Evolutionary conservation across 1,140 invertebrate species (phyloP).

Genomic region (Heterodera schachtii): DNA sequence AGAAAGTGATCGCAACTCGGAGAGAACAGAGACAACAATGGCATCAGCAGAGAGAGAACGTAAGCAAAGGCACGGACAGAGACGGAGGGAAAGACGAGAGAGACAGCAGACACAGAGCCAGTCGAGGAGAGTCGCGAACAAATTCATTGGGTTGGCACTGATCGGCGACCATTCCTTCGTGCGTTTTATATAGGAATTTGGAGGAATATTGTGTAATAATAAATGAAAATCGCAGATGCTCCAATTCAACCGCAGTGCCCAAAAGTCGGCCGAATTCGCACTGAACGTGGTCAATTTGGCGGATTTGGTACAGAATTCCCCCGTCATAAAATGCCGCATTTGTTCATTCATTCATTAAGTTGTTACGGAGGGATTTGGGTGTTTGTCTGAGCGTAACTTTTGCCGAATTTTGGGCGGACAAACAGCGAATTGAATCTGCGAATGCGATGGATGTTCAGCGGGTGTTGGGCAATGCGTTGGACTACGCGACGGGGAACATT

Average conservation of each 20-base stretch:
- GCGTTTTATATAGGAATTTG: conserved; percentile 9
- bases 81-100: no score
- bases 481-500: conserved; percentile 61
- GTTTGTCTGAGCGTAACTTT: conserved; percentile 62
- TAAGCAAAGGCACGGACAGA: background rate
- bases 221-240: conserved; percentile 48
- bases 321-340: background rate
- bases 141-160: conserved; percentile 62
- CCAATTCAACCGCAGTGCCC: conserved; percentile 46
- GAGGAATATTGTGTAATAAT: background rate
- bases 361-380: conserved; percentile 59
- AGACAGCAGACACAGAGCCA: conserved; percentile 35
- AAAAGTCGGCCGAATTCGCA: conserved; percentile 55
- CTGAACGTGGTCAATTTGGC: conserved; percentile 62
- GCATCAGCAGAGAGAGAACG: background rate
- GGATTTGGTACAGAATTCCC: conserved; percentile 51
- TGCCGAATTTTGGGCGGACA: conserved; percentile 54
- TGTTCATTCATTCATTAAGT: conserved; percentile 37
- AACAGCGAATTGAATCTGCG: conserved; percentile 43
- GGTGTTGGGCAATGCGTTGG: conserved; percentile 54
- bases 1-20: background rate
- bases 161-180: conserved; percentile 63
- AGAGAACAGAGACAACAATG: background rate
- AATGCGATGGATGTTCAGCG: conserved; percentile 51
- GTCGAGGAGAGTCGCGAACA: conserved; percentile 53